A percentile compares a stretch with the other conserved stretches of the same genome.
Conservation (phyloP, 2,797 vertebrate genomes). For the Peromyscus eremicus region DNA sequence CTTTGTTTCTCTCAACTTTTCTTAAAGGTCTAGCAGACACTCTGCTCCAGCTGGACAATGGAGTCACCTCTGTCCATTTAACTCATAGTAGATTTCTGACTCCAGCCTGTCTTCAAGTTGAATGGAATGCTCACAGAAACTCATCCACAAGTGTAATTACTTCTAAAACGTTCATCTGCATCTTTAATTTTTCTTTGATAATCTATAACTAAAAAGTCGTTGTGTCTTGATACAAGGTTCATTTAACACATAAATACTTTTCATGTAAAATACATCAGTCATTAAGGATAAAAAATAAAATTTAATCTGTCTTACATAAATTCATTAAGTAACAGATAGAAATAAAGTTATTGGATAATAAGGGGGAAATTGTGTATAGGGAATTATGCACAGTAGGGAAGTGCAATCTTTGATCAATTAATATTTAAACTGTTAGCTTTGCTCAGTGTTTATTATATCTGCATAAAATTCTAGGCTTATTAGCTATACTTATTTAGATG, state of each 20-base stretch:
- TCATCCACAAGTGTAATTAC: not conserved
- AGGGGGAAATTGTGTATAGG: not conserved
- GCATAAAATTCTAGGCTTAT: not conserved
- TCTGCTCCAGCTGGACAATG: not conserved
- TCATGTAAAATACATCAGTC: not conserved
- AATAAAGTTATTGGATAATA: not conserved
- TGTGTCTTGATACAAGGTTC: not conserved
- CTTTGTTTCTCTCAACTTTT: not conserved
- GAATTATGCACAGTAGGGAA: constrained; percentile 2
- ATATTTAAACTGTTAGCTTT: not conserved
- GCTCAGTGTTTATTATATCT: not conserved
- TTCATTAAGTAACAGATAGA: not conserved
- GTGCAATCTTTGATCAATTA: not conserved
- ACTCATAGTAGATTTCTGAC: not conserved
- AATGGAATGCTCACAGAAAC: not conserved
- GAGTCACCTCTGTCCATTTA: not conserved
- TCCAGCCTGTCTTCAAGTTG: not conserved
- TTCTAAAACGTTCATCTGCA: not conserved
- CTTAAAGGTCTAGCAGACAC: not conserved
- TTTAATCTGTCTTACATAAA: constrained; percentile 2
- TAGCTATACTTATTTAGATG: not conserved
- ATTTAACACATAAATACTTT: not conserved
- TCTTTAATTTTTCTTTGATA: not conserved
- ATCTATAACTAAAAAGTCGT: not conserved
- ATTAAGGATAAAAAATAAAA: not conserved